phyloP scores from a whole-genome alignment of 2,797 vertebrate species.

The Limosa lapponica region DNA sequence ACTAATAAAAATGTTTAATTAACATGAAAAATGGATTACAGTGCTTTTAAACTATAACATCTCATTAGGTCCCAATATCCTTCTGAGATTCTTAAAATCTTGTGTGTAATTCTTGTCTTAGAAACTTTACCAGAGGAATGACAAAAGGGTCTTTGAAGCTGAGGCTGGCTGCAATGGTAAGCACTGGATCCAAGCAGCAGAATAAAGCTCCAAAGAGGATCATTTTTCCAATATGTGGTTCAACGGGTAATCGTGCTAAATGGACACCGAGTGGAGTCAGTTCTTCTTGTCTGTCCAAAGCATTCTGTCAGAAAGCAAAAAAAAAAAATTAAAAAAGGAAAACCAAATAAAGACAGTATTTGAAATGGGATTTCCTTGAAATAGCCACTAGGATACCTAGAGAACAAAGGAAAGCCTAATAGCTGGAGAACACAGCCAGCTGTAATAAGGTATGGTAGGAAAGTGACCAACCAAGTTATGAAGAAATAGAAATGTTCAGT shows the following conservation, averaged over 20 bases:
- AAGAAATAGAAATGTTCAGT: neutral
- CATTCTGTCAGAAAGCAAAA: constrained; percentile 82
- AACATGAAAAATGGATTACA: neutral
- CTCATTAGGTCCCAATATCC: neutral
- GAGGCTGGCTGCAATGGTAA: constrained; percentile 96
- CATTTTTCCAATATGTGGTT: constrained; percentile 97
- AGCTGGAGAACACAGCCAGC: neutral
- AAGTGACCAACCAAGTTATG: neutral
- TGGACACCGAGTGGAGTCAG: constrained; percentile 94
- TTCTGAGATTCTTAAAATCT: neutral
- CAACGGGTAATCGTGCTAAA: constrained; percentile 92
- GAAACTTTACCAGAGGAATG: constrained; percentile 89
- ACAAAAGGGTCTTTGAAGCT: constrained; percentile 99
- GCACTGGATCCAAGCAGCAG: constrained; percentile 93
- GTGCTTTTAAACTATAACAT: neutral
- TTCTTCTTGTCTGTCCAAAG: constrained; percentile 90
- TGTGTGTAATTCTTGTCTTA: neutral
- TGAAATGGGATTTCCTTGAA: neutral
- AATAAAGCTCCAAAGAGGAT: constrained; percentile 96
- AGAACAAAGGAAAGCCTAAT: neutral
- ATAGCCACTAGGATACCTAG: neutral
- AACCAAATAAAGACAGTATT: accelerated
- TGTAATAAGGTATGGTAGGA: neutral
- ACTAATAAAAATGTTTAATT: neutral
- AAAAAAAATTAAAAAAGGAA: no score